phyloP scores from a whole-genome alignment of 1,140 invertebrate genomes.

The Intoshia linei region DNA sequence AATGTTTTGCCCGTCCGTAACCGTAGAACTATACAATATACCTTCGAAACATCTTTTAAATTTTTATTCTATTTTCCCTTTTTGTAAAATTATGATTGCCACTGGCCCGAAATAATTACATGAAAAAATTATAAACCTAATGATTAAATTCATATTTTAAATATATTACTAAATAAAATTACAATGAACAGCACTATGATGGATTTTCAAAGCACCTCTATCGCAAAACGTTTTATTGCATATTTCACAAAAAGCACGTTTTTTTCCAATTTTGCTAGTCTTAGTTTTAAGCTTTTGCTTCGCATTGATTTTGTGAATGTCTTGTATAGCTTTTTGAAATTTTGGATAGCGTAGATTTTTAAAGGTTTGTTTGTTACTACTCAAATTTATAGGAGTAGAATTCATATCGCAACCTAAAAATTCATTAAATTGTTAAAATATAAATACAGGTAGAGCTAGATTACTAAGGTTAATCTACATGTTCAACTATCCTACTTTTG shows the following conservation, averaged over 20 bases:
- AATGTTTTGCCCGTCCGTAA: background rate
- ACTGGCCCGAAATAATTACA: too few species aligned
- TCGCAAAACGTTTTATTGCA: conserved; percentile 97
- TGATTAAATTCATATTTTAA: background rate
- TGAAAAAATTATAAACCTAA: too few species aligned
- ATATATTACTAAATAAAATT: conserved; percentile 10
- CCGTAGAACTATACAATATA: background rate
- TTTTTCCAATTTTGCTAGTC: conserved; percentile 28
- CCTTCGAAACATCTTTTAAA: background rate
- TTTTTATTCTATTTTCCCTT: background rate
- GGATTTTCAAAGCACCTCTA: conserved; percentile 80
- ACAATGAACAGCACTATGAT: conserved; percentile 92
- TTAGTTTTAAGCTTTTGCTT: background rate
- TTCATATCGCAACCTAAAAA: too few species aligned
- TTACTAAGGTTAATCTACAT: too few species aligned
- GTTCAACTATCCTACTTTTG: too few species aligned
- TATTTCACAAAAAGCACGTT: conserved; percentile 80
- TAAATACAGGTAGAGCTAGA: too few species aligned
- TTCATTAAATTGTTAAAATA: too few species aligned
- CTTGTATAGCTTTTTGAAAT: background rate
- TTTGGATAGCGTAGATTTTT: too few species aligned
- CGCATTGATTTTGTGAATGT: background rate
- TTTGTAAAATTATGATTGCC: background rate
- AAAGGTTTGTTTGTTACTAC: too few species aligned
- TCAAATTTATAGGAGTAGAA: too few species aligned